A percentile compares a stretch with the other conserved stretches of the same genome.
Conservation (phyloP, 1,140 invertebrate species). For the Copidosoma floridanum region DNA sequence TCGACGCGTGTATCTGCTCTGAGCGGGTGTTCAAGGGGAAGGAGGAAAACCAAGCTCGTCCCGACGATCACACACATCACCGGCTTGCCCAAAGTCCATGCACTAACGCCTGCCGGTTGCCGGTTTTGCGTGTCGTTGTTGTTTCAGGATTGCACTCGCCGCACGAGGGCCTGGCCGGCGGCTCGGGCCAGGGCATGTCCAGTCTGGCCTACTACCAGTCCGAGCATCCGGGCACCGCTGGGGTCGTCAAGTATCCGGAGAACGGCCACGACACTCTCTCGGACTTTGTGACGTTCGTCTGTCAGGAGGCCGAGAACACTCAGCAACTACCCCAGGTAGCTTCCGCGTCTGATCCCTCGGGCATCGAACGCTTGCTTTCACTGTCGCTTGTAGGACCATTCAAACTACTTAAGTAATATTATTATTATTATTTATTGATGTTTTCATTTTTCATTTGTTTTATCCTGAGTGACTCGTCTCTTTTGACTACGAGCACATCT, state of each 20-base stretch:
- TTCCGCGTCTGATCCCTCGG: slow-evolving; percentile 34
- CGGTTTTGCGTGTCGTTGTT: too few species aligned
- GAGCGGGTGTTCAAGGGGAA: too few species aligned
- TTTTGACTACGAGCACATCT: too few species aligned
- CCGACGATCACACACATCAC: too few species aligned
- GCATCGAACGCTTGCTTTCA: slow-evolving; percentile 25
- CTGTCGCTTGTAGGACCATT: too few species aligned
- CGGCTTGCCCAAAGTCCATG: too few species aligned
- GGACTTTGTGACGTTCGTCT: slow-evolving; percentile 95
- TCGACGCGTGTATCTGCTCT: neutral
- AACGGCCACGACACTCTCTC: slow-evolving; percentile 88
- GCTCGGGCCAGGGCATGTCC: slow-evolving; percentile 68
- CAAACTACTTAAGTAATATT: too few species aligned
- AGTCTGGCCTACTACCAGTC: slow-evolving; percentile 65
- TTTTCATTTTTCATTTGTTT: too few species aligned
- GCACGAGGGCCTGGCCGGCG: slow-evolving; percentile 65
- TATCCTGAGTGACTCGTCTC: too few species aligned
- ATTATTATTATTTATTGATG: too few species aligned
- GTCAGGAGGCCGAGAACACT: slow-evolving; percentile 85
- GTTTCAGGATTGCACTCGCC: slow-evolving; percentile 61
- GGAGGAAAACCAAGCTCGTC: too few species aligned
- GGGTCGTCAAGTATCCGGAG: slow-evolving; percentile 75
- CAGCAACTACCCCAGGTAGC: slow-evolving; percentile 77
- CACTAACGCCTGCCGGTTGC: too few species aligned
- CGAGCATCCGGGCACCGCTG: slow-evolving; percentile 60